Conservation (phyloP, 2,113 vertebrate species). For the Vireo altiloquus region DNA sequence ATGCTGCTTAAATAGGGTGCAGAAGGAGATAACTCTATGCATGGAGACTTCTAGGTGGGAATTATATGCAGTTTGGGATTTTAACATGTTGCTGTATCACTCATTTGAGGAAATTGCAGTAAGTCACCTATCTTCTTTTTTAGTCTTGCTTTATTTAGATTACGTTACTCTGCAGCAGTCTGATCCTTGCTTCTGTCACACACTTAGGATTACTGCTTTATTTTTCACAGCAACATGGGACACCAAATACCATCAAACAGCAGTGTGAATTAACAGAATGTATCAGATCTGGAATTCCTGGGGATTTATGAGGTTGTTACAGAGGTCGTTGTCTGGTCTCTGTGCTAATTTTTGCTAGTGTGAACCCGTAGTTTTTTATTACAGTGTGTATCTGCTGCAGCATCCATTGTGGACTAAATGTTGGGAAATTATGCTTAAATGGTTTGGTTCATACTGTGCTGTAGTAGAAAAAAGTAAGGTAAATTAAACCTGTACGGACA, state of each 20-base stretch:
- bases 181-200: not conserved
- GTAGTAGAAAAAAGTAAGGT: not conserved
- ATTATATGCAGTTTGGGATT: not conserved
- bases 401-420: not conserved
- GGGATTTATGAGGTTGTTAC: not conserved
- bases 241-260: not conserved
- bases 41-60: not conserved
- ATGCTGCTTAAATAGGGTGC: not conserved
- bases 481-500: not conserved
- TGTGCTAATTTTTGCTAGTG: not conserved
- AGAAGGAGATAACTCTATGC: not conserved
- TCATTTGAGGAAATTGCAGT: not conserved
- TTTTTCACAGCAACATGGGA: not conserved
- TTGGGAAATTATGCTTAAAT: not conserved
- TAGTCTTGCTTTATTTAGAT: not conserved
- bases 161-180: not conserved
- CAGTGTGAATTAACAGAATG: not conserved
- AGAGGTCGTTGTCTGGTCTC: not conserved
- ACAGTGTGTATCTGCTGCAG: not conserved
- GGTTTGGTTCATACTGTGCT: not conserved
- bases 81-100: not conserved
- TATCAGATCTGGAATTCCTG: not conserved
- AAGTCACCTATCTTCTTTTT: not conserved
- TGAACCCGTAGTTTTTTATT: not conserved
- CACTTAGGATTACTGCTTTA: not conserved